phyloP scores from a whole-genome alignment of 2,888 invertebrate genomes.

The Drosophila borealis region DNA sequence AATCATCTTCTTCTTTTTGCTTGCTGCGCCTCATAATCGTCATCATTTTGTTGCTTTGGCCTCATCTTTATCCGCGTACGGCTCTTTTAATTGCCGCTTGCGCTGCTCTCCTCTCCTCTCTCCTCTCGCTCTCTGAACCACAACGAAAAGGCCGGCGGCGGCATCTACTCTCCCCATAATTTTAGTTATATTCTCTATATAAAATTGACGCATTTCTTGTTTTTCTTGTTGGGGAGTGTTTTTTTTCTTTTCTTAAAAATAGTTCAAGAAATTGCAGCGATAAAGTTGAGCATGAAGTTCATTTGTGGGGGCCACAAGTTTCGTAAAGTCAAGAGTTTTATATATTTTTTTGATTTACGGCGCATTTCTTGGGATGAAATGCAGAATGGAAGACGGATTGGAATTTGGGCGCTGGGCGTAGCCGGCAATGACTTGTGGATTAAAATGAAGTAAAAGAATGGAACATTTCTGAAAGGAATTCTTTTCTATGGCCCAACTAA shows the following conservation, averaged over 20 bases:
- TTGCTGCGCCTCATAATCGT: constrained; percentile 35
- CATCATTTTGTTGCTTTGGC: constrained; percentile 34
- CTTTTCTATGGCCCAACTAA: constrained; percentile 37
- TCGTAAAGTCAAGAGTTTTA: constrained; percentile 28
- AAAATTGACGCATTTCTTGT: constrained; percentile 16
- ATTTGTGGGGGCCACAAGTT: constrained; percentile 6
- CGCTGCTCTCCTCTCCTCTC: constrained; percentile 1
- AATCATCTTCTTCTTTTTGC: constrained; percentile 19
- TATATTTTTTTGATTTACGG: constrained; percentile 45
- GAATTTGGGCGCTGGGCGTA: constrained; percentile 30
- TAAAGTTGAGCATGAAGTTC: constrained; percentile 35
- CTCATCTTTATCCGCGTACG: constrained; percentile 35
- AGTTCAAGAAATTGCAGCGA: constrained; percentile 49
- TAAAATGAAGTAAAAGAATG: neutral
- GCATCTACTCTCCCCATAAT: constrained; percentile 9
- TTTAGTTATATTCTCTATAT: constrained; percentile 10
- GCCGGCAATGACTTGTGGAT: constrained; percentile 39
- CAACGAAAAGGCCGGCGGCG: constrained; percentile 33
- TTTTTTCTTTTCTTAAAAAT: constrained; percentile 34
- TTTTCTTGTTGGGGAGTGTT: constrained; percentile 18
- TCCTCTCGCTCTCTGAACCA: constrained; percentile 18
- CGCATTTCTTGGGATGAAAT: constrained; percentile 35
- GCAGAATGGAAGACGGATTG: constrained; percentile 37
- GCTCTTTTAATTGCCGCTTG: constrained; percentile 46
- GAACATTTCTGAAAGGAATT: constrained; percentile 23